Percentiles rank a stretch among this genome's conserved stretches.
Conservation (phyloP, 2,113 vertebrate species). For the Calyptommatus sinebrachiatus region DNA sequence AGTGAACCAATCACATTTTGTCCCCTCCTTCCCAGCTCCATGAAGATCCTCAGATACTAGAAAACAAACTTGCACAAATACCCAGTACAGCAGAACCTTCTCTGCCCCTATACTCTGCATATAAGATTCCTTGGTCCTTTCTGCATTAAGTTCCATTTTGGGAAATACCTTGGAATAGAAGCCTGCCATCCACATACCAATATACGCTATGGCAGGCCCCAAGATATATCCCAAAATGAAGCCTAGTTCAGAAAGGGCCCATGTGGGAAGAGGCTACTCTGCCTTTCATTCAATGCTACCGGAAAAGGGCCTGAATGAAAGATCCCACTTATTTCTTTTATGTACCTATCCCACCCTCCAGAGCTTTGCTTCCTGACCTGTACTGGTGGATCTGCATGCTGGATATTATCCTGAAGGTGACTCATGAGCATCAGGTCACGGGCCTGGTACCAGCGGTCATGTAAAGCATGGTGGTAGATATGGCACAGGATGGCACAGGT, state of each 20-base stretch:
- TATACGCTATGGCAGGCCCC: too few relatives aligned
- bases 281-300: background rate
- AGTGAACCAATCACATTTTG: too few relatives aligned
- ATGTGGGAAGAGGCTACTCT: background rate
- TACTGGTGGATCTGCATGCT: constrained; percentile 88
- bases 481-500: constrained; percentile 92
- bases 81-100: background rate
- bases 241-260: too few relatives aligned
- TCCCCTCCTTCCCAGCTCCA: background rate
- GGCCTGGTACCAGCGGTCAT: constrained; percentile 91
- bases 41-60: too few relatives aligned
- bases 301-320: background rate
- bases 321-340: too few relatives aligned
- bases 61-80: background rate
- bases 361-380: constrained; percentile 72
- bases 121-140: background rate
- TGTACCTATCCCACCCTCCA: too few relatives aligned
- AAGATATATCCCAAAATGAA: too few relatives aligned
- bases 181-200: too few relatives aligned
- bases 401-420: constrained; percentile 92
- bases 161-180: too few relatives aligned
- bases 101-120: background rate
- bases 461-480: constrained; percentile 91
- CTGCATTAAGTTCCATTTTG: too few relatives aligned
- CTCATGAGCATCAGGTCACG: constrained; percentile 93